phyloP scores from a whole-genome alignment of 2,113 vertebrate species.

The Dromas ardeola region DNA sequence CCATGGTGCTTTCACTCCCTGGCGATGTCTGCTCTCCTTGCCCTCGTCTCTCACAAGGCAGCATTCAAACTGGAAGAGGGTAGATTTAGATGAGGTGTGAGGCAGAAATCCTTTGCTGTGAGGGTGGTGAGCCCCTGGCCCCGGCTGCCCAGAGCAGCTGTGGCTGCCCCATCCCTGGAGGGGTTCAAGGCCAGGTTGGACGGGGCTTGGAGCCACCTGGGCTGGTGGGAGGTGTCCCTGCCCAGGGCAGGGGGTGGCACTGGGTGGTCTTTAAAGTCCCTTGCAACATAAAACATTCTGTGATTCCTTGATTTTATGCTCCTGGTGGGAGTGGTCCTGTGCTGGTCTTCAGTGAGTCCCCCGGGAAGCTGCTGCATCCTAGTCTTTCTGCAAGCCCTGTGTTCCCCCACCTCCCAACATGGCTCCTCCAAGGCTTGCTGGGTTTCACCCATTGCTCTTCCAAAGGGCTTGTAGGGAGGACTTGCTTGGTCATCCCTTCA shows the following conservation, averaged over 20 bases:
- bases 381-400: not conserved
- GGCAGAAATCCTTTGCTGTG: not conserved
- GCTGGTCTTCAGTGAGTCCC: not conserved
- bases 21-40: not conserved
- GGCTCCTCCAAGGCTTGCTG: not conserved
- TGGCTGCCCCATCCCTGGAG: not conserved
- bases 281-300: not conserved
- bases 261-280: not conserved
- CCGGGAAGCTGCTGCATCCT: not conserved
- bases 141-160: too few species aligned
- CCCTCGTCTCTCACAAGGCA: not conserved
- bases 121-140: not conserved
- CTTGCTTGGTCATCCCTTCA: not conserved
- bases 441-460: not conserved
- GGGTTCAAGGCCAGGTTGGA: not conserved
- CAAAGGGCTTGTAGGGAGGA: not conserved
- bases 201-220: not conserved
- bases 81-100: not conserved
- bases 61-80: not conserved
- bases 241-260: not conserved
- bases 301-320: not conserved
- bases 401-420: not conserved
- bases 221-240: not conserved
- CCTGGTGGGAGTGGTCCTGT: not conserved
- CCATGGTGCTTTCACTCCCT: not conserved